Evolutionary conservation across 1,140 invertebrate genomes (phyloP).

Genomic region (Drosophila pectinifera): DNA sequence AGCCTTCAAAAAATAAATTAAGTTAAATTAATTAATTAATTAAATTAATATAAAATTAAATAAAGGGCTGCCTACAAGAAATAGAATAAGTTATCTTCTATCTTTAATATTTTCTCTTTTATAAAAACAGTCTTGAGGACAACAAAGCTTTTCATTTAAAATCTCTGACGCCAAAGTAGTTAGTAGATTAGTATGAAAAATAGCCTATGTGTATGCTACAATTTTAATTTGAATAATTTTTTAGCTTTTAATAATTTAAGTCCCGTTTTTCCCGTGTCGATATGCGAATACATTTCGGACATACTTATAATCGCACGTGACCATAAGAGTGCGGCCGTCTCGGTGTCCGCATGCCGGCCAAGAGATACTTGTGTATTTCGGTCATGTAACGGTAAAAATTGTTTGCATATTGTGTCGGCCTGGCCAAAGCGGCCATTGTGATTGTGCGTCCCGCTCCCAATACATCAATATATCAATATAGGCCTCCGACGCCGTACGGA

Average conservation of each 20-base stretch:
- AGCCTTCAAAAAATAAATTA: too few species aligned
- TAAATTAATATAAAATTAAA: too few species aligned
- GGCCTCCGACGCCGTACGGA: too few species aligned
- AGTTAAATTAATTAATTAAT: too few species aligned
- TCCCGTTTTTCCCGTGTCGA: background rate
- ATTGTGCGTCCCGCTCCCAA: constrained; percentile 45
- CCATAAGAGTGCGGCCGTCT: constrained; percentile 64
- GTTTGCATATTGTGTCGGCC: constrained; percentile 81
- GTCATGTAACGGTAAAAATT: constrained; percentile 81
- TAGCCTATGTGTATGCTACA: background rate
- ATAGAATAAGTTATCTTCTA: too few species aligned
- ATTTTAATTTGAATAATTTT: background rate
- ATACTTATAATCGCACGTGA: constrained; percentile 67
- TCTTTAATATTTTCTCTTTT: too few species aligned
- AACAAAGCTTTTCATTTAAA: too few species aligned
- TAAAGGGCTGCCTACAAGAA: too few species aligned
- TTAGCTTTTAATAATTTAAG: too few species aligned
- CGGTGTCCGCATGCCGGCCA: constrained; percentile 21
- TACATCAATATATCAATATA: constrained; percentile 16
- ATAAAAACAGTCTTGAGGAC: too few species aligned
- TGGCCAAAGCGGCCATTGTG: constrained; percentile 61
- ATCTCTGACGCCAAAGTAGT: background rate
- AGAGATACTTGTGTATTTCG: constrained; percentile 70
- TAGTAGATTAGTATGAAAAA: too few species aligned
- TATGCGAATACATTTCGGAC: constrained; percentile 18